Conservation (phyloP, 1,140 invertebrate species). For the Ylistrum balloti region DNA sequence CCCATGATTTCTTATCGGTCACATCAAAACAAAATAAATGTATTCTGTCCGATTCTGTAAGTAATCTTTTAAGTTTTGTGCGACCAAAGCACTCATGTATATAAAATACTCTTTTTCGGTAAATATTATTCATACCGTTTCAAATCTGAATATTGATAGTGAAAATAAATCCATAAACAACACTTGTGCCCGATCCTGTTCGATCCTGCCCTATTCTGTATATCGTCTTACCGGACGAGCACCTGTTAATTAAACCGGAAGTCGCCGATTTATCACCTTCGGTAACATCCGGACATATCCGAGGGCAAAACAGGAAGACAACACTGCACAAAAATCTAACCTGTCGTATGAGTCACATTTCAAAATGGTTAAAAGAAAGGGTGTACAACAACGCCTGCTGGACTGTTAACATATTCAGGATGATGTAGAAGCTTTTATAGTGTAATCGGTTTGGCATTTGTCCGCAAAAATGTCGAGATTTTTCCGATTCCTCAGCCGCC, state of each 20-base stretch:
- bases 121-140: no score
- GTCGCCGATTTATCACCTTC: slow-evolving; percentile 13
- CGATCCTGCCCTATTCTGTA: no score
- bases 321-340: slow-evolving; percentile 27
- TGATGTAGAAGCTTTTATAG: neutral
- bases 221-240: no score
- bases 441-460: slow-evolving; percentile 57
- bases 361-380: slow-evolving; percentile 20
- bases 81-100: no score
- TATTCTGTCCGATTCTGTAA: no score
- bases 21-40: no score
- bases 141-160: no score
- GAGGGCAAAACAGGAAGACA: slow-evolving; percentile 31
- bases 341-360: slow-evolving; percentile 13
- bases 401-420: slow-evolving; percentile 22
- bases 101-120: no score
- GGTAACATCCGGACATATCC: slow-evolving; percentile 31
- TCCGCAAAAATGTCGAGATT: slow-evolving; percentile 76
- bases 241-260: slow-evolving; percentile 6
- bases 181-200: no score
- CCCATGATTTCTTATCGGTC: no score
- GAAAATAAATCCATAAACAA: no score
- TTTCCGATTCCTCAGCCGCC: slow-evolving; percentile 79
- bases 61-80: no score
- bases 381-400: neutral